A percentile compares a stretch with the other conserved stretches of the same genome.
Evolutionary conservation across 2,113 vertebrate species (phyloP).

Genomic region (Sander lucioperca): DNA sequence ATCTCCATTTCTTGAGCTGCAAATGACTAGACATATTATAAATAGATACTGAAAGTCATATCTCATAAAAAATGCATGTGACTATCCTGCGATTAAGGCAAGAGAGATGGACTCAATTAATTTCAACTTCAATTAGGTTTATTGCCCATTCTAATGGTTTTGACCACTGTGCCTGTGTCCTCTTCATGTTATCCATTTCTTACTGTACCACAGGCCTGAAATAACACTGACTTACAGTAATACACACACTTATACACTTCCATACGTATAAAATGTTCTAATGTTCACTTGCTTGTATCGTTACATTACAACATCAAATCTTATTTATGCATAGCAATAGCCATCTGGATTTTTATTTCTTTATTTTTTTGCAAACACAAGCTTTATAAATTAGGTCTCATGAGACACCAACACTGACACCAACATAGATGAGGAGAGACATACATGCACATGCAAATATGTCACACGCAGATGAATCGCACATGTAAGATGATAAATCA

Average conservation of each 20-base stretch:
- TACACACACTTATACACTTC: background rate
- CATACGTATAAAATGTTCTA: constrained; percentile 8
- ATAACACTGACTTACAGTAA: background rate
- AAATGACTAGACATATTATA: constrained; percentile 30
- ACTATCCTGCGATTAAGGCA: constrained; percentile 39
- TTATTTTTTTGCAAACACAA: constrained; percentile 18
- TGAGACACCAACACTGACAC: constrained; percentile 20
- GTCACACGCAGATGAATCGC: constrained; percentile 27
- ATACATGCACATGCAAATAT: constrained; percentile 35
- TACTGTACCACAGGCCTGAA: background rate
- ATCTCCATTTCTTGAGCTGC: constrained; percentile 10
- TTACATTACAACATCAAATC: constrained; percentile 21
- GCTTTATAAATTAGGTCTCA: constrained; percentile 61
- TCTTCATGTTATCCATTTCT: background rate
- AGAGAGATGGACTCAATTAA: constrained; percentile 54
- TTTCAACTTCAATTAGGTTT: constrained; percentile 62
- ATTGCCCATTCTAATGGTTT: constrained; percentile 40
- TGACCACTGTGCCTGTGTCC: constrained; percentile 9
- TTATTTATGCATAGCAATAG: constrained; percentile 37
- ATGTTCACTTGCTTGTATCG: constrained; percentile 1
- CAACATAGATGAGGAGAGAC: constrained; percentile 8
- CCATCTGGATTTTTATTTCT: constrained; percentile 27
- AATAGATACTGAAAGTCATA: constrained; percentile 16
- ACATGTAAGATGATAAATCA: constrained; percentile 53
- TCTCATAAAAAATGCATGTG: constrained; percentile 55